Percentiles rank a stretch among this genome's conserved stretches.
Conservation (phyloP, 2,797 vertebrate genomes). For the Rhynchonycteris naso region DNA sequence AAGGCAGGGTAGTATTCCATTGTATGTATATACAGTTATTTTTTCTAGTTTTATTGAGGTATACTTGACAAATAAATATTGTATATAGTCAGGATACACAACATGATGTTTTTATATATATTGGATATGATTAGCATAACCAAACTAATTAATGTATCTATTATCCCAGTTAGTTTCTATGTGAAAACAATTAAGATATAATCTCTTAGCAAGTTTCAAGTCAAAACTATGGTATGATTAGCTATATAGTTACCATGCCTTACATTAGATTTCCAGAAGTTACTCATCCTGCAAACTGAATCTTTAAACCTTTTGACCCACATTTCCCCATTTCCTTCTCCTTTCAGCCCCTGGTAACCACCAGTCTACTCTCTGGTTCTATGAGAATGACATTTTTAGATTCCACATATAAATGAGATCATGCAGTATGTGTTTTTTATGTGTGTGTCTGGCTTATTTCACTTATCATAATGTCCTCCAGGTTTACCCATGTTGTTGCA, state of each 20-base stretch:
- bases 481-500: not conserved
- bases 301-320: not conserved
- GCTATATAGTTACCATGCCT: not conserved
- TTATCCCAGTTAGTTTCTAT: not conserved
- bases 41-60: not conserved
- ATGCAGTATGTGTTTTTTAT: not conserved
- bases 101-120: not conserved
- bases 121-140: not conserved
- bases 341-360: not conserved
- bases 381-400: not conserved
- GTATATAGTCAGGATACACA: not conserved
- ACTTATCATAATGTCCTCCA: not conserved
- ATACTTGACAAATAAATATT: not conserved
- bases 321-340: not conserved
- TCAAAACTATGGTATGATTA: not conserved
- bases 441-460: slow-evolving; percentile 1
- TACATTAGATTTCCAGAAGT: not conserved
- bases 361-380: not conserved
- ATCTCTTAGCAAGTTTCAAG: not conserved
- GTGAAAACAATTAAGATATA: not conserved
- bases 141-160: not conserved
- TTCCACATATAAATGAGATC: not conserved
- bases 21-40: not conserved
- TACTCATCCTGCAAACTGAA: not conserved
- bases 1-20: not conserved